phyloP scores from a whole-genome alignment of 2,113 vertebrate genomes.

The Eubucco bourcierii region DNA sequence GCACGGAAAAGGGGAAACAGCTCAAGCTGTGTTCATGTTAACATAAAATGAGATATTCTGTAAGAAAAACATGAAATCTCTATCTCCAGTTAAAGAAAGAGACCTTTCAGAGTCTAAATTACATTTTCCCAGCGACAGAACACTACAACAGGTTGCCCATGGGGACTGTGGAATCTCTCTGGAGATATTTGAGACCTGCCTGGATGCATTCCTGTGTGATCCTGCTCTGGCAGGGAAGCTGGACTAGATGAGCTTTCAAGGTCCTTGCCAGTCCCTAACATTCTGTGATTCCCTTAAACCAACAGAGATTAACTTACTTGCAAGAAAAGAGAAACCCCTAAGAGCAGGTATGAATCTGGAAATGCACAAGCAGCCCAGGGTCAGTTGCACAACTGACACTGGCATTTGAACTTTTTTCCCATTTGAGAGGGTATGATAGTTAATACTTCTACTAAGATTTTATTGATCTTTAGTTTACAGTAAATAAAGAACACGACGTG shows the following conservation, averaged over 20 bases:
- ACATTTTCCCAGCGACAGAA: too few species aligned
- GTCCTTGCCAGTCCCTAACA: too few species aligned
- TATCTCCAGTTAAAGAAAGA: neutral
- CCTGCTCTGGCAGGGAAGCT: too few species aligned
- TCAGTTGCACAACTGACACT: neutral
- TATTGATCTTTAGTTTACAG: neutral
- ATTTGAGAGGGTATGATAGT: neutral
- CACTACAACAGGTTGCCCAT: too few species aligned
- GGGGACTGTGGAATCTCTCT: too few species aligned
- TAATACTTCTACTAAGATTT: neutral
- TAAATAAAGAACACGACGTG: neutral
- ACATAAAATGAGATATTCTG: neutral
- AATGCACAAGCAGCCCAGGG: neutral
- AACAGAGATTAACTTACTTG: neutral
- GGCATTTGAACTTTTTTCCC: neutral
- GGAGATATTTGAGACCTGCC: too few species aligned
- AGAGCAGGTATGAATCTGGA: neutral
- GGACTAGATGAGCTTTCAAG: too few species aligned
- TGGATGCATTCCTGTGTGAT: too few species aligned
- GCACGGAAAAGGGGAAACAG: neutral
- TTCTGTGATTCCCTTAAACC: neutral
- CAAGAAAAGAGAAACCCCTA: neutral
- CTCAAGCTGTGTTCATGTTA: neutral
- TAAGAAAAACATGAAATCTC: neutral
- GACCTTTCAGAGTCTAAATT: neutral